Conservation (phyloP, 2,888 invertebrate genomes). For the Mechanitis messenoides region DNA sequence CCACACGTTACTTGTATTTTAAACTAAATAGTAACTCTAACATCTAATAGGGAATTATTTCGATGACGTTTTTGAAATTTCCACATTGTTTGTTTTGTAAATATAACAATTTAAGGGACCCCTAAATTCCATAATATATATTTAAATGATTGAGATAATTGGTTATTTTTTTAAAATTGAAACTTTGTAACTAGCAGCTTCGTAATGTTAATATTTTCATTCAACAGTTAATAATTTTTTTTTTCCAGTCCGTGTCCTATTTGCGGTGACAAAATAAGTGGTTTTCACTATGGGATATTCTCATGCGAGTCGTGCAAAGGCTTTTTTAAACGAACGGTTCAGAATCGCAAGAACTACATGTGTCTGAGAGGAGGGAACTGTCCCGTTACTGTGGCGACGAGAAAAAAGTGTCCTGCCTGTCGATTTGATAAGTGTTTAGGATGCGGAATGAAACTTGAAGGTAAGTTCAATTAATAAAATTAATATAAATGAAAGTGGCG, state of each 20-base stretch:
- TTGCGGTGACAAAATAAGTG: constrained; percentile 96
- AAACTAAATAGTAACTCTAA: too few species aligned
- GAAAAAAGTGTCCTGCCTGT: constrained; percentile 98
- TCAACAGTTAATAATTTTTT: not conserved
- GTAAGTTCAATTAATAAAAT: constrained; percentile 52
- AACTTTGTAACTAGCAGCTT: too few species aligned
- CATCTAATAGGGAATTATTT: too few species aligned
- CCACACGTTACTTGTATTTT: too few species aligned
- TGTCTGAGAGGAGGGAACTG: constrained; percentile 93
- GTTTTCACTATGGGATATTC: constrained; percentile 98
- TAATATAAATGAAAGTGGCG: not conserved
- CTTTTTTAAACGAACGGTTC: constrained; percentile 98
- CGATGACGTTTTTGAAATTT: too few species aligned
- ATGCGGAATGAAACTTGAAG: constrained; percentile 97
- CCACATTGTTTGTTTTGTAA: too few species aligned
- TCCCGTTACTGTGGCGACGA: constrained; percentile 92
- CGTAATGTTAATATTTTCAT: too few species aligned
- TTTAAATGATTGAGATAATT: too few species aligned
- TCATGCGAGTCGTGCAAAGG: constrained; percentile 99
- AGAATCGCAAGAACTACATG: constrained; percentile 97
- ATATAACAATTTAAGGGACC: too few species aligned
- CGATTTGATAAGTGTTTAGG: constrained; percentile 96
- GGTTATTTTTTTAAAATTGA: too few species aligned
- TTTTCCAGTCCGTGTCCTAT: constrained; percentile 91
- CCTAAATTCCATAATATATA: too few species aligned